These are phyloP conservation scores for Anguilla megastoma DNA, from an alignment of 2,797 vertebrate genomes.

Conservation along the genomic window DNA sequence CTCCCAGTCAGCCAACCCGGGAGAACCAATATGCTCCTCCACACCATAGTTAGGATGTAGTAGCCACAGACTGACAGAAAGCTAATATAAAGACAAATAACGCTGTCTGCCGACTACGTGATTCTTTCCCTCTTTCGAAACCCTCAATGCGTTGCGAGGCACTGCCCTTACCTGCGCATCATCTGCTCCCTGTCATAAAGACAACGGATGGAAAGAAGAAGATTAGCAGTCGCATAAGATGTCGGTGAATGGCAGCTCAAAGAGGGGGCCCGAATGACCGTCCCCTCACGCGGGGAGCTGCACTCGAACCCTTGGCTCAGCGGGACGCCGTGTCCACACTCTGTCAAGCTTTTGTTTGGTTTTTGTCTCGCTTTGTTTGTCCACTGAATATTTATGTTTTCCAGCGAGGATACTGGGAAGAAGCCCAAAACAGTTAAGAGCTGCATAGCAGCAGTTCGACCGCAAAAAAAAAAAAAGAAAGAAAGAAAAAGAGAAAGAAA, in stretches of 20 bases:
- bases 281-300: conserved; percentile 16
- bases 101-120: neutral
- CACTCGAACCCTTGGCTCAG: conserved; percentile 12
- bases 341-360: conserved; percentile 44
- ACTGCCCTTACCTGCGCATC: neutral
- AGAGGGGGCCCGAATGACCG: conserved; percentile 10
- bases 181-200: neutral
- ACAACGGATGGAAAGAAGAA: neutral
- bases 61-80: neutral
- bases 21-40: neutral
- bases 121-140: neutral
- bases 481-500: conserved; percentile 30
- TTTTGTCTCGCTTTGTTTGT: conserved; percentile 48
- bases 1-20: neutral
- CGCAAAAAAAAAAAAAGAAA: conserved; percentile 35
- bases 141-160: neutral
- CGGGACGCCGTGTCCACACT: conserved; percentile 21
- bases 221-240: neutral
- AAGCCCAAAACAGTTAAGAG: conserved; percentile 54
- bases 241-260: neutral
- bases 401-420: conserved; percentile 44
- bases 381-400: conserved; percentile 54
- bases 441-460: conserved; percentile 41
- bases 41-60: neutral
- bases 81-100: neutral